Conservation (phyloP, 2,797 vertebrate species). For the Melopsittacus undulatus region DNA sequence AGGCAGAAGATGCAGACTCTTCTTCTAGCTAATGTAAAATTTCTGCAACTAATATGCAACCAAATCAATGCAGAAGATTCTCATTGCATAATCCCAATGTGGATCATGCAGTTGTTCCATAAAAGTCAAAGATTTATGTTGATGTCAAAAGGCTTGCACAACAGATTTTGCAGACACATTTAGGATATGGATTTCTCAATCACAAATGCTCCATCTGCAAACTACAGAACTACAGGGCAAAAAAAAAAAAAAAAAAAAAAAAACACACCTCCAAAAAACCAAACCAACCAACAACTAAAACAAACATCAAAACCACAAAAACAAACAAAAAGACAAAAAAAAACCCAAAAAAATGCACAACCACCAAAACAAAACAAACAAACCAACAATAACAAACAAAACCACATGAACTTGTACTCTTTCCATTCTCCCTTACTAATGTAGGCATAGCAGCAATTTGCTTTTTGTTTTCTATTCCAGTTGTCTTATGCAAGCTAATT, state of each 20-base stretch:
- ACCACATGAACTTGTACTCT: background rate
- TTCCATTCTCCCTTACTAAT: background rate
- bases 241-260: background rate
- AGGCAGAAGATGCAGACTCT: background rate
- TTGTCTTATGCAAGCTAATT: constrained; percentile 38
- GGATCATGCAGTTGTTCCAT: background rate
- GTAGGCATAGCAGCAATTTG: background rate
- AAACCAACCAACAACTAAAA: background rate
- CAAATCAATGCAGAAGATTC: background rate
- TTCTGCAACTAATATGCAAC: background rate
- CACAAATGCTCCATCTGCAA: background rate
- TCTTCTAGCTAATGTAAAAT: background rate
- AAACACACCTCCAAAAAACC: background rate
- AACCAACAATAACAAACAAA: too few relatives aligned
- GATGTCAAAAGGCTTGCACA: background rate
- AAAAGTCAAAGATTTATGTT: background rate
- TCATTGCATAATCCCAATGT: background rate
- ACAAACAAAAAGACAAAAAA: background rate
- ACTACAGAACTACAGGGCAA: background rate
- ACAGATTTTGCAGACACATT: background rate
- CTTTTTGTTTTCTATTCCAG: background rate
- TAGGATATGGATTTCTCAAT: background rate
- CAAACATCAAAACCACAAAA: background rate
- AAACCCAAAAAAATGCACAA: background rate
- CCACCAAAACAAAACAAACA: background rate